Percentiles rank a stretch among this genome's conserved stretches.
Evolutionary conservation across 2,888 invertebrate genomes (phyloP).

Genomic region (Steromphala cineraria): DNA sequence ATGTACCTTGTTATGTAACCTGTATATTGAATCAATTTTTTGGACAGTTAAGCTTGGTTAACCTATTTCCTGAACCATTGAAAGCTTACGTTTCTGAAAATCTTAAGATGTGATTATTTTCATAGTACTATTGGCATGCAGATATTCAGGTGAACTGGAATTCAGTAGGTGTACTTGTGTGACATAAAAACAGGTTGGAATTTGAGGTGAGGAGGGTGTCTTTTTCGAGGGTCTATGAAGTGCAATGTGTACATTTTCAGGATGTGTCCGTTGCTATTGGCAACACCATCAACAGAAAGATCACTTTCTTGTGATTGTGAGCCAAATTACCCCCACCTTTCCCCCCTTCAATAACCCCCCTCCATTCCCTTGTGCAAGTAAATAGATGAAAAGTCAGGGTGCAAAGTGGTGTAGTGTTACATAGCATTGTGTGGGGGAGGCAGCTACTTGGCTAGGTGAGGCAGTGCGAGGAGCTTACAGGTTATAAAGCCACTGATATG

Average conservation of each 20-base stretch:
- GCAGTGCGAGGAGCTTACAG: not conserved
- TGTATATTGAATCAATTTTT: too few species aligned
- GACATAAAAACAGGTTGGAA: too few species aligned
- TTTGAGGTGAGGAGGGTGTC: too few species aligned
- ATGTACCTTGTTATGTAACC: too few species aligned
- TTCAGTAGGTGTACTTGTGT: too few species aligned
- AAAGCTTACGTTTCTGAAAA: too few species aligned
- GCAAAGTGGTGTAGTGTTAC: conserved; percentile 5
- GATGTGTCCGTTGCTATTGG: not conserved
- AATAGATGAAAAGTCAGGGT: not conserved
- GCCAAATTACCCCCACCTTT: not conserved
- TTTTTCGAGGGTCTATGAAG: too few species aligned
- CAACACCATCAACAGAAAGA: not conserved
- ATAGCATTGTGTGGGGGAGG: conserved; percentile 5
- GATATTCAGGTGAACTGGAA: too few species aligned
- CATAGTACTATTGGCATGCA: too few species aligned
- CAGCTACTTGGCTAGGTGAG: not conserved
- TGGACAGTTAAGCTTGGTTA: too few species aligned
- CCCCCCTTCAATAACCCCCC: not conserved
- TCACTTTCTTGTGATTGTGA: not conserved
- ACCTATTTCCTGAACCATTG: too few species aligned
- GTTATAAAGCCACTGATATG: not conserved
- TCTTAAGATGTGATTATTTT: too few species aligned
- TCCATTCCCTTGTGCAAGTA: not conserved
- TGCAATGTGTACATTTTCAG: not conserved